Conservation (phyloP, 2,797 vertebrate species). For the Glyptemys insculpta region DNA sequence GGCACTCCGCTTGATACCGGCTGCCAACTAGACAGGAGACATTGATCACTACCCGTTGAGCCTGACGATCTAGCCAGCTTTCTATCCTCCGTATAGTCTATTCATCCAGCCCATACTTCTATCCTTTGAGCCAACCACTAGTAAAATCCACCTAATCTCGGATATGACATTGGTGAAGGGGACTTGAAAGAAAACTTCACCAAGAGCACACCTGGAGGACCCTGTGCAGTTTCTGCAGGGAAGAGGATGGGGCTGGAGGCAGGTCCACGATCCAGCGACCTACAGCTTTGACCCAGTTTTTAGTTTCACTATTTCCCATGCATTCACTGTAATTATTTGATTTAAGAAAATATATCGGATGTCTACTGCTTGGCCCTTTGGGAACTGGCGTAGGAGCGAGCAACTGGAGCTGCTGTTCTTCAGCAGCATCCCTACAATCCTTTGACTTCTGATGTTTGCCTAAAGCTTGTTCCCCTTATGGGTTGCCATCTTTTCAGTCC, state of each 20-base stretch:
- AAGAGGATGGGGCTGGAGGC: not conserved
- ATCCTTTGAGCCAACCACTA: not conserved
- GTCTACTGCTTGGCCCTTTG: conserved; percentile 52
- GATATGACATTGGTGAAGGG: not conserved
- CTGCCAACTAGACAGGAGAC: too few relatives aligned
- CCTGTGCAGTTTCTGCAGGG: not conserved
- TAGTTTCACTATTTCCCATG: conserved; percentile 64
- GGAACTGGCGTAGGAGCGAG: conserved; percentile 49
- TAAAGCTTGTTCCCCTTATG: conserved; percentile 55
- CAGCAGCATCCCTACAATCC: conserved; percentile 42
- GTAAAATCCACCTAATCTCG: not conserved
- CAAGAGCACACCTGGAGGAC: not conserved
- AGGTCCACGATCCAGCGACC: not conserved
- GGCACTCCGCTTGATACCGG: too few relatives aligned
- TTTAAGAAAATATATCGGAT: conserved; percentile 70
- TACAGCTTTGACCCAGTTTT: conserved; percentile 60
- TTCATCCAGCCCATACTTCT: too few relatives aligned
- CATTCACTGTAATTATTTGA: conserved; percentile 71
- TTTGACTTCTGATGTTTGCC: conserved; percentile 46
- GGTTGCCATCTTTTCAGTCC: conserved; percentile 53
- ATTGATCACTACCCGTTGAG: too few relatives aligned
- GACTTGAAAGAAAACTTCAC: not conserved
- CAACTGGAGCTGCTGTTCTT: conserved; percentile 66
- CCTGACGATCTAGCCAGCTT: too few relatives aligned
- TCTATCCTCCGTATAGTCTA: too few relatives aligned